Evolutionary conservation across 2,888 invertebrate species (phyloP).

Genomic region (Thumatha senex): DNA sequence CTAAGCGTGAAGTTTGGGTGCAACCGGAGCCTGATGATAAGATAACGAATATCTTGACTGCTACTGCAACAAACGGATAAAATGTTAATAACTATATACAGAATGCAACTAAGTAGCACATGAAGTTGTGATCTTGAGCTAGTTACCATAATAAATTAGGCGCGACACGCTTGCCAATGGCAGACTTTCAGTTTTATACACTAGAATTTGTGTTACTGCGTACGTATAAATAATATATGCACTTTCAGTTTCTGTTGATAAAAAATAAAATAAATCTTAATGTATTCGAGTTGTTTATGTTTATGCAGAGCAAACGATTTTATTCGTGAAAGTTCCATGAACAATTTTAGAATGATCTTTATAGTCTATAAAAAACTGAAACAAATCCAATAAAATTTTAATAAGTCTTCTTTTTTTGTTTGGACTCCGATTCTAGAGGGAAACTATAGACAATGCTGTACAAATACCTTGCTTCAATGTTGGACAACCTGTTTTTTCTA

Average conservation of each 20-base stretch:
- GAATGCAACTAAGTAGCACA: background rate
- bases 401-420: background rate
- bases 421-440: too few relatives aligned
- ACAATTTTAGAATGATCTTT: background rate
- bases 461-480: too few relatives aligned
- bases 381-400: background rate
- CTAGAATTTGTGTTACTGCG: slow-evolving; percentile 16
- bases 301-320: background rate
- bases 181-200: slow-evolving; percentile 26
- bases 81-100: background rate
- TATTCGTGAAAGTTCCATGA: background rate
- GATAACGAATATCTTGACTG: too few relatives aligned
- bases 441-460: background rate
- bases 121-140: slow-evolving; percentile 1
- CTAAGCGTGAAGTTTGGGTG: too few relatives aligned
- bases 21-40: too few relatives aligned
- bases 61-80: too few relatives aligned
- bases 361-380: background rate
- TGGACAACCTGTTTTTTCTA: too few relatives aligned
- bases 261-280: slow-evolving; percentile 9
- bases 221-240: background rate
- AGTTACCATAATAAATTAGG: slow-evolving; percentile 19
- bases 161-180: slow-evolving; percentile 5
- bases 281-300: background rate
- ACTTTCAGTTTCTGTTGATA: slow-evolving; percentile 27